Base-by-base conservation (phyloP, 2,888 invertebrate species). In the Creontiades dilutus region DNA sequence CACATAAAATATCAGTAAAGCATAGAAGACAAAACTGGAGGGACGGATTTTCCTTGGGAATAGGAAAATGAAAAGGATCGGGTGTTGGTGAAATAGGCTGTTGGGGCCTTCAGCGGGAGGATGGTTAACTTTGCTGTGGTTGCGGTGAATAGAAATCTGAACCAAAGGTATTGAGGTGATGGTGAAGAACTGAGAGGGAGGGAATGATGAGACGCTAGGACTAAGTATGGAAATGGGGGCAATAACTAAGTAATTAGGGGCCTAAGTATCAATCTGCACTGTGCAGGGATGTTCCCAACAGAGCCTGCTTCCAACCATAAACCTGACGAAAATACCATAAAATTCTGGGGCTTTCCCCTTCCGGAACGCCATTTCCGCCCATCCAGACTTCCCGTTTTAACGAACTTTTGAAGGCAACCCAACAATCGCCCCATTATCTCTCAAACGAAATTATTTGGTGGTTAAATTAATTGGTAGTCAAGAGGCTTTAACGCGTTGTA, bases 241-340 rank as follows among this genome's bases (percentile, higher is more conserved):
- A 78, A 46, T 76, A 76, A 78, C 28, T 78, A 78, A 46, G 78
- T 78, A 14, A 78, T 78, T 78, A 78, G 76, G 19, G 28, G 78
- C 78, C 46, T 46, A 37, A 78, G 46, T 78, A 78, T 46, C 16
- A 78, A 78, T 78, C 78, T 47, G 19, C 78, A 3, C 46, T 14
- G 19, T n/a, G 19, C 0, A 19, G 76, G 16, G 76, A 27, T 27
- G 16, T 9, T 3, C 37, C 76, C 27, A 4, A 14, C 5, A 28
- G 23, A n/a, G 46, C 47, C 47, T 47, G 46, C 78, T 37, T 37
- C 28, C 16, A n/a, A 46, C 46, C 78, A 46, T 27, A 78, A 78
- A 78, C 16, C 37, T 46, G 78, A 78, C 23, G 28, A 78, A 37
- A 78, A 78, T 47, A 47, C 37, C 78, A 78, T 78, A 46, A 78